phyloP scores from a whole-genome alignment of 2,888 invertebrate species.

The Hirtodrosophila alboralis region DNA sequence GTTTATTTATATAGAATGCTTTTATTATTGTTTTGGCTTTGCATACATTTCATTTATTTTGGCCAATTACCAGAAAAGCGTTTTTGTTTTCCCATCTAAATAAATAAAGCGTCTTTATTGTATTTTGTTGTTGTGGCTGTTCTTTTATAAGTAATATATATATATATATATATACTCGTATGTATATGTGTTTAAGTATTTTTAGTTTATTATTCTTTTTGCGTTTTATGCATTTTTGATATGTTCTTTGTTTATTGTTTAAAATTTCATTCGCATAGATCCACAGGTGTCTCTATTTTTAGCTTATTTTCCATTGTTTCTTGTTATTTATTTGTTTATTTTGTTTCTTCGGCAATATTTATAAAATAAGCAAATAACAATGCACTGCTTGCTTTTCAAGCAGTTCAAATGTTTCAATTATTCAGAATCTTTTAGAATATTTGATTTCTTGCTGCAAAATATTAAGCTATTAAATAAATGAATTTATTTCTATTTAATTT shows the following conservation, averaged over 20 bases:
- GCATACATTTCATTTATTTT: slow-evolving; percentile 32
- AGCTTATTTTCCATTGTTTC: slow-evolving; percentile 2
- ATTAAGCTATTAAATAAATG: too few relatives aligned
- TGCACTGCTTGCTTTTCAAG: too few relatives aligned
- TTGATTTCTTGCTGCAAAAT: too few relatives aligned
- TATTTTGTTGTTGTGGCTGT: slow-evolving; percentile 5
- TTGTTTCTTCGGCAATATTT: too few relatives aligned
- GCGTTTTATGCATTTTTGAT: slow-evolving; percentile 41
- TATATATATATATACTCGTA: too few relatives aligned
- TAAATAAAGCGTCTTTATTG: slow-evolving; percentile 37
- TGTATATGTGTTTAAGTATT: slow-evolving; percentile 15
- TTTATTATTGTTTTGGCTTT: slow-evolving; percentile 30
- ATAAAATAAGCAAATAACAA: too few relatives aligned
- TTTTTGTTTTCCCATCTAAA: slow-evolving; percentile 43
- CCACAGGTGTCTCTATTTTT: slow-evolving; percentile 50
- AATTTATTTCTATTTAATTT: neutral
- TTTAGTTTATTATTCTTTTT: slow-evolving; percentile 26
- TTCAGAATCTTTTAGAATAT: too few relatives aligned
- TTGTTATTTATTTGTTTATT: neutral
- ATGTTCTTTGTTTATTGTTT: slow-evolving; percentile 13
- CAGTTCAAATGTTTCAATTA: too few relatives aligned
- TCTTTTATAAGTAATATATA: neutral
- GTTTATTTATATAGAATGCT: slow-evolving; percentile 49
- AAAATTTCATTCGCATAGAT: slow-evolving; percentile 20
- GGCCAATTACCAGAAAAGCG: slow-evolving; percentile 52